A percentile compares a stretch with the other conserved stretches of the same genome.
Conservation (phyloP, 1,140 invertebrate genomes). For the Spodoptera frugiperda region DNA sequence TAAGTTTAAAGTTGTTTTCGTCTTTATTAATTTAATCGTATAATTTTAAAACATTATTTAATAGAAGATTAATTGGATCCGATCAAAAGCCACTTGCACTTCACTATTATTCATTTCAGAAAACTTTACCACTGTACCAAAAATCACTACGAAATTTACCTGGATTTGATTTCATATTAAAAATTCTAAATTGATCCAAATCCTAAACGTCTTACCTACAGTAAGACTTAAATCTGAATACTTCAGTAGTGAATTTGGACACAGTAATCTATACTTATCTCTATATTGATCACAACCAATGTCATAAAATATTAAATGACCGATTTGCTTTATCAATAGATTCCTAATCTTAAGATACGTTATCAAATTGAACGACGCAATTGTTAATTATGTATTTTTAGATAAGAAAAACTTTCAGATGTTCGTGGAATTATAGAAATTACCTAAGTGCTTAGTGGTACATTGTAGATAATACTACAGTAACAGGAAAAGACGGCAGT, state of each 20-base stretch:
- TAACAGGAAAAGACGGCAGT: too few species aligned
- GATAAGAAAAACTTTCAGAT: not conserved
- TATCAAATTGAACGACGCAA: slow-evolving; percentile 1
- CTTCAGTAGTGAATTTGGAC: not conserved
- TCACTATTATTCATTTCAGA: too few species aligned
- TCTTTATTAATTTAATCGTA: too few species aligned
- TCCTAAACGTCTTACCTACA: not conserved
- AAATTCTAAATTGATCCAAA: too few species aligned
- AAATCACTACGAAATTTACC: not conserved
- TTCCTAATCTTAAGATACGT: not conserved
- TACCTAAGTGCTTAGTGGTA: too few species aligned
- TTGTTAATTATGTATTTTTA: not conserved
- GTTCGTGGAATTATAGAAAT: too few species aligned
- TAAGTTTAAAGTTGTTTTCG: too few species aligned
- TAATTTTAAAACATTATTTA: too few species aligned
- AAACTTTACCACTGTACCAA: not conserved
- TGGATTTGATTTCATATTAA: too few species aligned
- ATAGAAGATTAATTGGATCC: too few species aligned
- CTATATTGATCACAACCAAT: not conserved
- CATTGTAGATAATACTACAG: too few species aligned
- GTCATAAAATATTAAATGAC: not conserved
- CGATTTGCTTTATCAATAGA: not conserved
- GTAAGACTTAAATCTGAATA: not conserved
- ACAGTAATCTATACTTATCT: not conserved
- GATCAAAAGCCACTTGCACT: too few species aligned